phyloP scores from a whole-genome alignment of 1,140 invertebrate species.

The Dreissena rostriformis region DNA sequence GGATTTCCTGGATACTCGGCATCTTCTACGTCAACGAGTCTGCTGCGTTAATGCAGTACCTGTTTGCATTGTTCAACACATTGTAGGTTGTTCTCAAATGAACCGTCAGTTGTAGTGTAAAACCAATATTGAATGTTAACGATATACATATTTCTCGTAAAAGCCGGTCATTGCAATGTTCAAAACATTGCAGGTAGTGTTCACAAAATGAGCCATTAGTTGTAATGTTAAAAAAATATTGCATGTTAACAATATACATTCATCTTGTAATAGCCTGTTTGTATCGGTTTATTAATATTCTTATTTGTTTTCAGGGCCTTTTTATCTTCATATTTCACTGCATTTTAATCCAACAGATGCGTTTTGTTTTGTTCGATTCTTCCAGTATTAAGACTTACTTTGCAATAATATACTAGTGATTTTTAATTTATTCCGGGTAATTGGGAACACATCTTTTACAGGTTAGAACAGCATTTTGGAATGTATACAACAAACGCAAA shows the following conservation, averaged over 20 bases:
- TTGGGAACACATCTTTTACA: too few species aligned
- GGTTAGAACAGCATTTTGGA: too few species aligned
- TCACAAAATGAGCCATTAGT: too few species aligned
- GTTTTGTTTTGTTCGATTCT: too few species aligned
- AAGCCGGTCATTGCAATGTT: conserved; percentile 18
- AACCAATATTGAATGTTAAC: not conserved
- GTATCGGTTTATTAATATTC: not conserved
- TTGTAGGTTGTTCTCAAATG: too few species aligned
- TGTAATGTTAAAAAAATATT: not conserved
- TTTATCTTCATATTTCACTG: conserved; percentile 1
- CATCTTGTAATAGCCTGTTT: not conserved
- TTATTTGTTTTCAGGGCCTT: not conserved
- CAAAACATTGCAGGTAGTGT: conserved; percentile 35
- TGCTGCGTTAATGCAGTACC: conserved; percentile 8
- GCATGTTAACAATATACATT: not conserved
- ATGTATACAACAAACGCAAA: too few species aligned
- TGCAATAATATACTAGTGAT: too few species aligned
- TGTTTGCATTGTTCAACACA: conserved; percentile 31
- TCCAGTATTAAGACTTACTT: too few species aligned
- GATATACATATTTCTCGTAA: not conserved
- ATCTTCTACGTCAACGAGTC: conserved; percentile 21
- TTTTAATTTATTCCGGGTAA: too few species aligned
- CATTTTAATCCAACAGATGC: not conserved
- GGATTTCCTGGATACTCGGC: conserved; percentile 27
- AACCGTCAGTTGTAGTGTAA: too few species aligned